phyloP scores from a whole-genome alignment of 2,888 invertebrate genomes.

The Noctua janthina region DNA sequence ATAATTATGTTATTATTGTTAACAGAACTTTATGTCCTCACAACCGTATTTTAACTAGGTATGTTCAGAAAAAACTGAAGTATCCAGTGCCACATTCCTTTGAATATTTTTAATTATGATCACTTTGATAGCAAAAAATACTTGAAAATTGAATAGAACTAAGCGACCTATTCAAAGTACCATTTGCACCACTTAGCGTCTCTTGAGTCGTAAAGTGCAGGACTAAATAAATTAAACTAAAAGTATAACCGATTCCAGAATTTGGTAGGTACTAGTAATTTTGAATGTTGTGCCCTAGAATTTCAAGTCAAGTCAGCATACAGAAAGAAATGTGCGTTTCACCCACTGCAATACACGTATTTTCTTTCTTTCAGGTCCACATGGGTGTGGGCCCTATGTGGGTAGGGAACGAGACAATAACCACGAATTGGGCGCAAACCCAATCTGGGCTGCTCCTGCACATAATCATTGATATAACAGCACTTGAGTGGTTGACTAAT shows the following conservation, averaged over 20 bases:
- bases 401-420: neutral
- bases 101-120: neutral
- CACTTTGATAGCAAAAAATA: neutral
- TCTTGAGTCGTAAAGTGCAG: slow-evolving; percentile 14
- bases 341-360: neutral
- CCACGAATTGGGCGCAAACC: neutral
- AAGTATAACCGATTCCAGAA: neutral
- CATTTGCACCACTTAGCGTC: slow-evolving; percentile 27
- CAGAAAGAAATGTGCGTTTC: neutral
- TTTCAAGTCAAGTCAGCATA: neutral
- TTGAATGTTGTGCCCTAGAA: neutral
- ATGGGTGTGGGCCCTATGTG: too few relatives aligned
- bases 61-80: neutral
- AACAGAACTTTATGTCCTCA: neutral
- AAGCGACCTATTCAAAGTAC: neutral
- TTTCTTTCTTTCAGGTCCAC: neutral
- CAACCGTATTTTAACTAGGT: neutral
- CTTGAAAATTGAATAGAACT: slow-evolving; percentile 5
- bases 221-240: slow-evolving; percentile 17
- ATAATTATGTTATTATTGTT: neutral
- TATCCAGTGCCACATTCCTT: neutral
- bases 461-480: neutral
- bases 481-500: slow-evolving; percentile 25
- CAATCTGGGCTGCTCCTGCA: neutral
- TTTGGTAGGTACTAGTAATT: neutral